Conservation (phyloP, 2,113 vertebrate species). For the Natator depressus region DNA sequence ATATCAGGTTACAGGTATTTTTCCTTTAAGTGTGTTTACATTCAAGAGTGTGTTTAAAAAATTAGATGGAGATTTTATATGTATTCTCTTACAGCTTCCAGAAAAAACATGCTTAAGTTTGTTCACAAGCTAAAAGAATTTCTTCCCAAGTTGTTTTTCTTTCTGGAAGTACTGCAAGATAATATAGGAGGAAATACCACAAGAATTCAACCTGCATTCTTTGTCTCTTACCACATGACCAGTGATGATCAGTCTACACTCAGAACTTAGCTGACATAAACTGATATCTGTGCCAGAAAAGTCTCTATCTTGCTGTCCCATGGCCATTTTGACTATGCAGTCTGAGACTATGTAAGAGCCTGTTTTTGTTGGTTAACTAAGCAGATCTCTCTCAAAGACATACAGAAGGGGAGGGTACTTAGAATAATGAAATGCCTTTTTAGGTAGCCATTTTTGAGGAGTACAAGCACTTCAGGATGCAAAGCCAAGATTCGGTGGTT, state of each 20-base stretch:
- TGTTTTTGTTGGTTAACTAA: neutral
- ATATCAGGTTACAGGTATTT: accelerated
- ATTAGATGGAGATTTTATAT: accelerated
- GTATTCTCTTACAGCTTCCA: neutral
- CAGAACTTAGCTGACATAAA: neutral
- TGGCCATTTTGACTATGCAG: accelerated
- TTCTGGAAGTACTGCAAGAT: neutral
- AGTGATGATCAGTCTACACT: neutral
- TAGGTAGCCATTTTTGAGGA: accelerated
- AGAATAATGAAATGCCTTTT: neutral
- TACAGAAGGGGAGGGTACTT: neutral
- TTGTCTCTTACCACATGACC: neutral
- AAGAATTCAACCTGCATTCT: neutral
- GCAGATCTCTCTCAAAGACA: neutral
- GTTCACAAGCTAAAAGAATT: neutral
- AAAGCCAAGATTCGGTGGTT: accelerated
- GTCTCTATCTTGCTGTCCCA: accelerated
- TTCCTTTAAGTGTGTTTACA: neutral
- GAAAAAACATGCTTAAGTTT: neutral
- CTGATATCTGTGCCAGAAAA: neutral
- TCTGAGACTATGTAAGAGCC: neutral
- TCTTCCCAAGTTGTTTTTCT: neutral
- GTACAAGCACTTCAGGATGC: neutral
- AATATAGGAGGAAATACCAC: neutral
- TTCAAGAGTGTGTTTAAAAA: neutral